Evolutionary conservation across 2,888 invertebrate genomes (phyloP).

Genomic region (Microctonus aethiopoides): DNA sequence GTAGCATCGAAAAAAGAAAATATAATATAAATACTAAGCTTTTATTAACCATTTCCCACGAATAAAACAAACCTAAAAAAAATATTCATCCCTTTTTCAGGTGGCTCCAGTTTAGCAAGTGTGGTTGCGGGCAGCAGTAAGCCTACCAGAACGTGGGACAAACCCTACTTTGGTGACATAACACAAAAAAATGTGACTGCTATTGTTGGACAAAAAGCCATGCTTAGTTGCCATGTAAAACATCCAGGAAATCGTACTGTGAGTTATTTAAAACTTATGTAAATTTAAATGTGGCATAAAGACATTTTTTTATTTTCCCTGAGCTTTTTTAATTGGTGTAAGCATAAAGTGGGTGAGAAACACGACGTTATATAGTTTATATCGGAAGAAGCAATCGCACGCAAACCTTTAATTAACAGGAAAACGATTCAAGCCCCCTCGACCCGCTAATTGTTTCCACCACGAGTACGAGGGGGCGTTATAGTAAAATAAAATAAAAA

Average conservation of each 20-base stretch:
- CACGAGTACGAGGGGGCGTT: slow-evolving; percentile 13
- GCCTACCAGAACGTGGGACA: slow-evolving; percentile 69
- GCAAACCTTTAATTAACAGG: slow-evolving; percentile 45
- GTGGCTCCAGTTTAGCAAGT: slow-evolving; percentile 62
- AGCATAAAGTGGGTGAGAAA: not conserved
- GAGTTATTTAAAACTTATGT: slow-evolving; percentile 62
- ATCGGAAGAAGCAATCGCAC: slow-evolving; percentile 14
- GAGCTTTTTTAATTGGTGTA: not conserved
- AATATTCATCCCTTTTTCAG: slow-evolving; percentile 43
- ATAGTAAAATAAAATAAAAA: slow-evolving; percentile 32
- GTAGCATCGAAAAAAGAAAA: not conserved
- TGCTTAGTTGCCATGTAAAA: slow-evolving; percentile 85
- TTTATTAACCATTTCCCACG: no score
- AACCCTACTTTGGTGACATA: slow-evolving; percentile 87
- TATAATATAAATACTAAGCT: no score
- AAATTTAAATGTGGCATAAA: not conserved
- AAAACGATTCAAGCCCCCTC: slow-evolving; percentile 37
- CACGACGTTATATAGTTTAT: not conserved
- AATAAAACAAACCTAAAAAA: not conserved
- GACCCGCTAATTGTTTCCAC: slow-evolving; percentile 46
- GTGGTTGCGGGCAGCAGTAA: slow-evolving; percentile 60
- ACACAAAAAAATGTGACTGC: slow-evolving; percentile 85
- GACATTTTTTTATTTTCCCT: slow-evolving; percentile 9
- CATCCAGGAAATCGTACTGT: slow-evolving; percentile 89
- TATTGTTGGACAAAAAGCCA: slow-evolving; percentile 84